Conservation (phyloP, 2,888 invertebrate species). For the Neria commutata region DNA sequence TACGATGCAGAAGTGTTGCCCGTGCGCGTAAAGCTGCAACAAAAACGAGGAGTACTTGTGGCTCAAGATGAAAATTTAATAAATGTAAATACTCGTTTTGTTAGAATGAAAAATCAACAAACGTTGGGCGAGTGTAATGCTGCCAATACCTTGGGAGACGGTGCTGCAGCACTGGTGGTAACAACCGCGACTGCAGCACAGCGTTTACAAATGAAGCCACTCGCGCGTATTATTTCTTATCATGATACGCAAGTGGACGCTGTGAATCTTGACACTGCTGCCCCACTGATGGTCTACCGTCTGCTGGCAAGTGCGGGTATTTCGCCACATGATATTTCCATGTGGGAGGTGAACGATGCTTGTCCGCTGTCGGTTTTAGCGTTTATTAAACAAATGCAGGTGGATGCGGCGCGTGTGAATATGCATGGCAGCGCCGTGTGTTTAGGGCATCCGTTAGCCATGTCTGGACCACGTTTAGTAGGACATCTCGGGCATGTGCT, state of each 20-base stretch:
- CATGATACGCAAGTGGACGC: slow-evolving; percentile 87
- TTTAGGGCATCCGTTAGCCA: slow-evolving; percentile 94
- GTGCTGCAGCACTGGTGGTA: slow-evolving; percentile 88
- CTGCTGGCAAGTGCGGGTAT: slow-evolving; percentile 78
- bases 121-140: slow-evolving; percentile 63
- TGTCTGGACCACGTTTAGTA: slow-evolving; percentile 93
- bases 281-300: slow-evolving; percentile 86
- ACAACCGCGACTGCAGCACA: slow-evolving; percentile 78
- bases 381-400: slow-evolving; percentile 78
- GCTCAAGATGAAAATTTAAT: slow-evolving; percentile 76
- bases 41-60: slow-evolving; percentile 75
- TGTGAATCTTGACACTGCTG: slow-evolving; percentile 84
- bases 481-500: slow-evolving; percentile 90
- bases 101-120: background rate
- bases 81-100: background rate
- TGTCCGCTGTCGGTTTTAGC: slow-evolving; percentile 92
- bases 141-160: slow-evolving; percentile 71
- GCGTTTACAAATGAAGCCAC: slow-evolving; percentile 75
- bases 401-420: slow-evolving; percentile 85
- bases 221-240: slow-evolving; percentile 85
- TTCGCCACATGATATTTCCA: slow-evolving; percentile 78
- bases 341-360: slow-evolving; percentile 97
- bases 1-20: slow-evolving; percentile 82
- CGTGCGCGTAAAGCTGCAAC: slow-evolving; percentile 78
- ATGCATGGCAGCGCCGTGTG: slow-evolving; percentile 94